A percentile compares a stretch with the other conserved stretches of the same genome.
Evolutionary conservation across 2,113 vertebrate genomes (phyloP).

Genomic region (Chiloscyllium plagiosum): DNA sequence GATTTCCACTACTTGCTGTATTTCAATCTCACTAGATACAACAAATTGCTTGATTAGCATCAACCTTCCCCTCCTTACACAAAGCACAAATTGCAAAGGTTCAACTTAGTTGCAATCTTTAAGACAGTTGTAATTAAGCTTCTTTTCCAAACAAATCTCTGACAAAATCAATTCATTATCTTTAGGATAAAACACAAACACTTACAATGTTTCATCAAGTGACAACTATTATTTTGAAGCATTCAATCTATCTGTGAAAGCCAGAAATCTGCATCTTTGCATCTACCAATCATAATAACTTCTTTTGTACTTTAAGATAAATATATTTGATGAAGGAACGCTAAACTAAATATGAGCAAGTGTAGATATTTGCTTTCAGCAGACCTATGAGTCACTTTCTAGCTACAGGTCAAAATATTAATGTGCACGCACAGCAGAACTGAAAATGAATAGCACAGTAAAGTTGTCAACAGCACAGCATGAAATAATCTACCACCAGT

Average conservation of each 20-base stretch:
- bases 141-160: background rate
- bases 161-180: background rate
- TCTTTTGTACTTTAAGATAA: background rate
- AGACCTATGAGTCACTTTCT: background rate
- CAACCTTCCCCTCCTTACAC: background rate
- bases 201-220: background rate
- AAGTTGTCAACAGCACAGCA: conserved; percentile 27
- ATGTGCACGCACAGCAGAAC: background rate
- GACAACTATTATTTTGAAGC: background rate
- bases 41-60: background rate
- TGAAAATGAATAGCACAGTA: conserved; percentile 2
- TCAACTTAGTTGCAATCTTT: background rate
- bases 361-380: background rate
- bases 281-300: background rate
- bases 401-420: conserved; percentile 12
- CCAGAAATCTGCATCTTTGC: background rate
- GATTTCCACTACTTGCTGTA: background rate
- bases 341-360: background rate
- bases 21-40: background rate
- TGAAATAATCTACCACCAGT: background rate
- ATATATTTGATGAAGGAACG: background rate
- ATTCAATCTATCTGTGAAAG: background rate
- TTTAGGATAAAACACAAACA: background rate
- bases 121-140: background rate
- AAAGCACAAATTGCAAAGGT: background rate